phyloP scores from a whole-genome alignment of 2,797 vertebrate species.

The Thalassophryne amazonica region DNA sequence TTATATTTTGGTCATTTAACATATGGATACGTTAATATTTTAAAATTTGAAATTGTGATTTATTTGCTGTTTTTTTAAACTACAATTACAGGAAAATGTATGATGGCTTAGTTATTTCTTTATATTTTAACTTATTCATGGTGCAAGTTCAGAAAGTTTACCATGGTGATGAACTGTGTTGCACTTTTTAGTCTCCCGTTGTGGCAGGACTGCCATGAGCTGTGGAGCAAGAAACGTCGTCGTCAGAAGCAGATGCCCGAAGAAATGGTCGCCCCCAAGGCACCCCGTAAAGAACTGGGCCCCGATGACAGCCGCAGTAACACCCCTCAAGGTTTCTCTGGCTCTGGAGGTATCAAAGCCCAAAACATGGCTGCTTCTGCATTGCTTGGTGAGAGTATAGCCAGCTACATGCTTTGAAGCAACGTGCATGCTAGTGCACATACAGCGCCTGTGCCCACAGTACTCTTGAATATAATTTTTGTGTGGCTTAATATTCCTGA shows the following conservation, averaged over 20 bases:
- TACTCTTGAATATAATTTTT: too few relatives aligned
- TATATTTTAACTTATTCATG: not conserved
- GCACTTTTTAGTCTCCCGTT: constrained; percentile 85
- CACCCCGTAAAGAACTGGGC: constrained; percentile 92
- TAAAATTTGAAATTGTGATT: not conserved
- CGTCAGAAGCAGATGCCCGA: constrained; percentile 96
- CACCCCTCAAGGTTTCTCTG: constrained; percentile 91
- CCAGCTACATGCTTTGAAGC: too few relatives aligned
- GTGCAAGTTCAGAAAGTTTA: too few relatives aligned
- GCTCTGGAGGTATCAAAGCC: constrained; percentile 83
- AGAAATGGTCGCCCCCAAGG: constrained; percentile 86
- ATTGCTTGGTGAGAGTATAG: constrained; percentile 88
- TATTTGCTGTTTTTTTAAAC: too few relatives aligned
- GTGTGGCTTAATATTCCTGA: too few relatives aligned
- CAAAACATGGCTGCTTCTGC: constrained; percentile 77
- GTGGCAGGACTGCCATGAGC: constrained; percentile 98
- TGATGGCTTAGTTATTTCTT: too few relatives aligned
- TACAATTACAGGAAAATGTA: too few relatives aligned
- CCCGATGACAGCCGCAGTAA: constrained; percentile 95
- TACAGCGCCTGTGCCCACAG: too few relatives aligned
- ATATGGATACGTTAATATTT: too few relatives aligned
- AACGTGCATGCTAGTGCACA: too few relatives aligned
- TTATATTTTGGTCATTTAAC: too few relatives aligned
- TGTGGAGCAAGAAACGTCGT: constrained; percentile 98
- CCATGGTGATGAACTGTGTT: not conserved